These are phyloP conservation scores for Scaptomyza flava DNA, from an alignment of 2,888 invertebrate species.

Conservation along the genomic window DNA sequence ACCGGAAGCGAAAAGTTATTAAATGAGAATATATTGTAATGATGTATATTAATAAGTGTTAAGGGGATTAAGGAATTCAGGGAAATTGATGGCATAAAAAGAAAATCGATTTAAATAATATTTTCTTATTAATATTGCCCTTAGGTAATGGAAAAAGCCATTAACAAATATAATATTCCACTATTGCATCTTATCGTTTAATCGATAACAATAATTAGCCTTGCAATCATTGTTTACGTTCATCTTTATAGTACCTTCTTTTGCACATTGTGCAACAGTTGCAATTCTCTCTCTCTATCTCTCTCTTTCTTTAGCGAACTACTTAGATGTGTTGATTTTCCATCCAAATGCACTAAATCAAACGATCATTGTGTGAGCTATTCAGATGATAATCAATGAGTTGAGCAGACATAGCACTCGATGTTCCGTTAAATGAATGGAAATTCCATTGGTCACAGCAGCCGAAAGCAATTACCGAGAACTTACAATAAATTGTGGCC, in stretches of 20 bases:
- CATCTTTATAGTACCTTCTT: neutral
- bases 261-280: slow-evolving; percentile 17
- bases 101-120: too few species aligned
- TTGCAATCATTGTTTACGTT: slow-evolving; percentile 21
- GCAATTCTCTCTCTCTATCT: neutral
- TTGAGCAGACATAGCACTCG: slow-evolving; percentile 34
- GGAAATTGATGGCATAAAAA: too few species aligned
- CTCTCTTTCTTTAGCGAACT: slow-evolving; percentile 9
- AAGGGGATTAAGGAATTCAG: neutral
- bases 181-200: neutral
- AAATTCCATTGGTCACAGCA: slow-evolving; percentile 60
- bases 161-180: too few species aligned
- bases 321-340: slow-evolving; percentile 40
- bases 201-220: slow-evolving; percentile 4
- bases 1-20: too few species aligned
- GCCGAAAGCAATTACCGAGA: slow-evolving; percentile 53
- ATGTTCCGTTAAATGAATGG: slow-evolving; percentile 74
- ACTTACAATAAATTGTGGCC: slow-evolving; percentile 41
- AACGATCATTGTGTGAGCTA: slow-evolving; percentile 54
- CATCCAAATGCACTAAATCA: slow-evolving; percentile 70
- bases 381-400: slow-evolving; percentile 67
- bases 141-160: too few species aligned
- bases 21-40: too few species aligned
- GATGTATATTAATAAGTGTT: too few species aligned
- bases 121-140: too few species aligned